phyloP scores from a whole-genome alignment of 1,140 invertebrate genomes.

The Dreissena rostriformis region DNA sequence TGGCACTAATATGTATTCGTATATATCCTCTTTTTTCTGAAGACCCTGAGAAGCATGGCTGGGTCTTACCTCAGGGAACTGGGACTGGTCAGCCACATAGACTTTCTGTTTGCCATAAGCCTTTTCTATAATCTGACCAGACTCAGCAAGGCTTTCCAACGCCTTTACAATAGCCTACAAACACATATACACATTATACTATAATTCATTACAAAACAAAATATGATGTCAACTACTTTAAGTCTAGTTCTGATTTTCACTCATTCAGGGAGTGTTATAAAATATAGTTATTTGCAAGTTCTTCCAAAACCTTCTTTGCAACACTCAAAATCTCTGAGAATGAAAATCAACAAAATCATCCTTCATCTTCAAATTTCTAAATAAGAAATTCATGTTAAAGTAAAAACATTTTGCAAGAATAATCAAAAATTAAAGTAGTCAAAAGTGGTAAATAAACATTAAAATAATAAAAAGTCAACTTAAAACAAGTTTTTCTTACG shows the following conservation, averaged over 20 bases:
- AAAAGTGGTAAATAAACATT: neutral
- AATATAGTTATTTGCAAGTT: neutral
- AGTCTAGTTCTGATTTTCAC: too few relatives aligned
- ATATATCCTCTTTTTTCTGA: too few relatives aligned
- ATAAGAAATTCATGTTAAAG: too few relatives aligned
- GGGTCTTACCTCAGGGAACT: slow-evolving; percentile 76
- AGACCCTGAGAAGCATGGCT: too few relatives aligned
- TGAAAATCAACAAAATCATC: neutral
- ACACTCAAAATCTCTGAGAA: neutral
- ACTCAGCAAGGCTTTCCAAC: slow-evolving; percentile 73
- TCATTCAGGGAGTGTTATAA: neutral
- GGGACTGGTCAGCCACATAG: slow-evolving; percentile 87
- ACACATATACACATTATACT: slow-evolving; percentile 1
- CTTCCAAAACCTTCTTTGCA: neutral
- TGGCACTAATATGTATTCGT: too few relatives aligned
- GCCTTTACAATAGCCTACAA: slow-evolving; percentile 76
- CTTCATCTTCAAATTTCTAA: neutral
- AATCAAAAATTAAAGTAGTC: too few relatives aligned
- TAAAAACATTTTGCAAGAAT: too few relatives aligned
- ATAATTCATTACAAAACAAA: too few relatives aligned
- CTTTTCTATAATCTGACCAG: slow-evolving; percentile 81
- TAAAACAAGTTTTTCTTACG: slow-evolving; percentile 64
- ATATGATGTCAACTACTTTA: too few relatives aligned
- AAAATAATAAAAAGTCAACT: neutral
- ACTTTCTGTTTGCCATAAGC: slow-evolving; percentile 94